Conservation (phyloP, 1,140 invertebrate genomes). For the Drosophila truncata region DNA sequence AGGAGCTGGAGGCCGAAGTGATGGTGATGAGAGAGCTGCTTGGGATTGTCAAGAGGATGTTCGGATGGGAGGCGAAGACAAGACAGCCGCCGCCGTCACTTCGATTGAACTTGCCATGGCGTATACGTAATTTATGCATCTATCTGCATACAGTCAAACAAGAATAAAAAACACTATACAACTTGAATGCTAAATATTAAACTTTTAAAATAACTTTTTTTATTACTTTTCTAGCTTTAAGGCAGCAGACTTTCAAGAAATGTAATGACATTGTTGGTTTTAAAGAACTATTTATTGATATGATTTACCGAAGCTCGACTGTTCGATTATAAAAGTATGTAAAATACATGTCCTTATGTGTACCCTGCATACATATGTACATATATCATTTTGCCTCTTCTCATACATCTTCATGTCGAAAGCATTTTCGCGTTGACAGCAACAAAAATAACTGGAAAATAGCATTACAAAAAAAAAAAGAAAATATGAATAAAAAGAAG, state of each 20-base stretch:
- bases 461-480: constrained; percentile 55
- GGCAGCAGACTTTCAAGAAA: neutral
- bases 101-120: constrained; percentile 68
- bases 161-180: neutral
- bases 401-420: constrained; percentile 62
- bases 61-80: constrained; percentile 34
- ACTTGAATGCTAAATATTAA: neutral
- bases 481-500: constrained; percentile 1
- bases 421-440: constrained; percentile 62
- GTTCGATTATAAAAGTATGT: constrained; percentile 8
- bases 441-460: constrained; percentile 57
- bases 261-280: too few species aligned
- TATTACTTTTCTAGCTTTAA: neutral
- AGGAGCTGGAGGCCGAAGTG: neutral
- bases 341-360: constrained; percentile 9
- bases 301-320: neutral
- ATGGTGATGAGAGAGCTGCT: constrained; percentile 48
- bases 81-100: constrained; percentile 28
- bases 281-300: too few species aligned
- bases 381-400: constrained; percentile 39
- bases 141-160: constrained; percentile 23
- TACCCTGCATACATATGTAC: constrained; percentile 18
- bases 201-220: neutral
- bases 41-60: constrained; percentile 70
- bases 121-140: constrained; percentile 77